Percentiles rank a stretch among this genome's conserved stretches.
phyloP scores from a whole-genome alignment of 2,888 invertebrate species.

The Fissipunctia ypsillon region DNA sequence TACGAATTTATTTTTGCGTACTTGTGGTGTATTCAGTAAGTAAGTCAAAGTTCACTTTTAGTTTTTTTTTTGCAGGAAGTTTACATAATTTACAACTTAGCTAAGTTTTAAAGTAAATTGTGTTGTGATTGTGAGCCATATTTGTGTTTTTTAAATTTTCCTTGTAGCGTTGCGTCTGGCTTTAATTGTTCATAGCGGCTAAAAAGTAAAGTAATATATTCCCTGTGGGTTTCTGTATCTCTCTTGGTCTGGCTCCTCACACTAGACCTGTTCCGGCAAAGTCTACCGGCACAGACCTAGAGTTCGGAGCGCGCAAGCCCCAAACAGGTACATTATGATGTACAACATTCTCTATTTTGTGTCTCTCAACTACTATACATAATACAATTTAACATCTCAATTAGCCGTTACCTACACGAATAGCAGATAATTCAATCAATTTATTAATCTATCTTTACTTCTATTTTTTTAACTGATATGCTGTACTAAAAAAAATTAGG shows the following conservation, averaged over 20 bases:
- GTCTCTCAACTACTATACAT: not conserved
- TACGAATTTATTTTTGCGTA: constrained; percentile 13
- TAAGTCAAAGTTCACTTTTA: constrained; percentile 27
- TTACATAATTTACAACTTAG: not conserved
- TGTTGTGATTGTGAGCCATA: not conserved
- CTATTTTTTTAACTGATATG: not conserved
- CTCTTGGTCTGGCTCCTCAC: too few relatives aligned
- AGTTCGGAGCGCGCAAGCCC: too few relatives aligned
- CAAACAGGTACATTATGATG: not conserved
- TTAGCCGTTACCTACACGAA: not conserved
- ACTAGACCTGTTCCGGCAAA: too few relatives aligned
- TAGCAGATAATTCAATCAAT: not conserved
- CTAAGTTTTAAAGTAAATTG: not conserved
- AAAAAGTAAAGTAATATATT: not conserved
- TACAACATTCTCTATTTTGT: not conserved
- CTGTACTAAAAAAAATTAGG: not conserved
- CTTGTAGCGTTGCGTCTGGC: not conserved
- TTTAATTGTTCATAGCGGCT: not conserved
- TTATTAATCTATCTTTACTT: not conserved
- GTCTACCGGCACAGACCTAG: too few relatives aligned
- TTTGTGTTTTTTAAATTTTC: not conserved
- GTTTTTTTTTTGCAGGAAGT: not conserved
- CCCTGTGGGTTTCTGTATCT: too few relatives aligned
- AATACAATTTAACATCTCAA: not conserved
- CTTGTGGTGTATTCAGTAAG: constrained; percentile 3